phyloP scores from a whole-genome alignment of 2,888 invertebrate genomes.

The Pristionchus fissidentatus region DNA sequence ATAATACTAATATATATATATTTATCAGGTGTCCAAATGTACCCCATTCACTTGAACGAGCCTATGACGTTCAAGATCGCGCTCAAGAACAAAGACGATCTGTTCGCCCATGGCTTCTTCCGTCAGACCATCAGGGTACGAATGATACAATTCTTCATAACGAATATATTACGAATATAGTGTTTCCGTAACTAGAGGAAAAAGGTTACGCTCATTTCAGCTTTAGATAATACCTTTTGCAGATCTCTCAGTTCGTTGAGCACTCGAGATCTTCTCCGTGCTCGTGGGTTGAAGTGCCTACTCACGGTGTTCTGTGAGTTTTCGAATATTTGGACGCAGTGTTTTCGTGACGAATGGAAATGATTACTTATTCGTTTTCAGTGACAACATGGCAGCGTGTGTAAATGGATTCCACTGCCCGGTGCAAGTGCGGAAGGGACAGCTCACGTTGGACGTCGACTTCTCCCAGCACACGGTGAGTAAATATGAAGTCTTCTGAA shows the following conservation, averaged over 20 bases:
- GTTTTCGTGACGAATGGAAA: too few species aligned
- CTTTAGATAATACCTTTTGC: too few species aligned
- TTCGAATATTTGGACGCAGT: background rate
- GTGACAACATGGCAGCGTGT: conserved; percentile 17
- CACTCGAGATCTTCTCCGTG: too few species aligned
- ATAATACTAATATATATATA: too few species aligned
- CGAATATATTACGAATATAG: too few species aligned
- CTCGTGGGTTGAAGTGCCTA: background rate
- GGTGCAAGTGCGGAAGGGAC: background rate
- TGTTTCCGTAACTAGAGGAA: too few species aligned
- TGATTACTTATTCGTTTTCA: background rate
- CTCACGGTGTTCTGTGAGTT: background rate
- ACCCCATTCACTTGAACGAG: background rate
- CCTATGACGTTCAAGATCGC: background rate
- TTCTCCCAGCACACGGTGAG: background rate
- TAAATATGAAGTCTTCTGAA: too few species aligned
- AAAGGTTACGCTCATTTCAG: too few species aligned
- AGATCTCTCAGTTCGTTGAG: conserved; percentile 4
- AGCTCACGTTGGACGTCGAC: background rate
- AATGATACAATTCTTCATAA: background rate
- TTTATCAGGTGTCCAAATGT: too few species aligned
- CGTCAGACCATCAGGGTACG: conserved; percentile 6
- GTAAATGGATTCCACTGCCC: background rate
- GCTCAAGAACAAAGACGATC: background rate
- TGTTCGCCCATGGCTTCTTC: background rate